A percentile compares a stretch with the other conserved stretches of the same genome.
Evolutionary conservation across 2,113 vertebrate species (phyloP).

Genomic region (Zootoca vivipara): DNA sequence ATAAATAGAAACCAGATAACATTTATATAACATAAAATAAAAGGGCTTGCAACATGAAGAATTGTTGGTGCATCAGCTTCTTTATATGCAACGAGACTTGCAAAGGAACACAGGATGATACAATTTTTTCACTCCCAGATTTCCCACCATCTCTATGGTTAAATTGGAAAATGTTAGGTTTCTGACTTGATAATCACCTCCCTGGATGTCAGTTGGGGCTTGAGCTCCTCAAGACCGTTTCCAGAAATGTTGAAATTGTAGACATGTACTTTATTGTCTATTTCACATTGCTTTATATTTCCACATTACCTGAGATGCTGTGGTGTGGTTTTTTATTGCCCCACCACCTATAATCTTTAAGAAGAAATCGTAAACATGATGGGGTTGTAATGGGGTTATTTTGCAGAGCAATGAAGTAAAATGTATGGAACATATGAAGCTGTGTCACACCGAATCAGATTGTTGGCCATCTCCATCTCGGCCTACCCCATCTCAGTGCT

Average conservation of each 20-base stretch:
- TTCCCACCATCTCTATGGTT: not conserved
- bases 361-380: not conserved
- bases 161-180: not conserved
- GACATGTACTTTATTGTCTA: not conserved
- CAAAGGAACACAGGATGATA: not conserved
- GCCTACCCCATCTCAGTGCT: not conserved
- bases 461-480: not conserved
- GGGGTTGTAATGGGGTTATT: not conserved
- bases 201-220: not conserved
- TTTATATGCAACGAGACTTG: not conserved
- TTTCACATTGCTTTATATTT: not conserved
- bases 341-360: not conserved
- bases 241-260: not conserved
- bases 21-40: not conserved
- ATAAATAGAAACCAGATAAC: conserved; percentile 18
- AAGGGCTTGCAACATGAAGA: not conserved
- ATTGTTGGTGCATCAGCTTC: too few species aligned
- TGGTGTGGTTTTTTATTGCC: not conserved
- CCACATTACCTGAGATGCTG: not conserved
- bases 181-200: not conserved
- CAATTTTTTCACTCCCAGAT: not conserved
- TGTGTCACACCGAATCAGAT: not conserved
- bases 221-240: not conserved
- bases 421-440: not conserved
- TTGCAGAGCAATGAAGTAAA: not conserved